These are phyloP conservation scores for Percopsis transmontana DNA, from an alignment of 2,113 vertebrate species.

Conservation along the genomic window DNA sequence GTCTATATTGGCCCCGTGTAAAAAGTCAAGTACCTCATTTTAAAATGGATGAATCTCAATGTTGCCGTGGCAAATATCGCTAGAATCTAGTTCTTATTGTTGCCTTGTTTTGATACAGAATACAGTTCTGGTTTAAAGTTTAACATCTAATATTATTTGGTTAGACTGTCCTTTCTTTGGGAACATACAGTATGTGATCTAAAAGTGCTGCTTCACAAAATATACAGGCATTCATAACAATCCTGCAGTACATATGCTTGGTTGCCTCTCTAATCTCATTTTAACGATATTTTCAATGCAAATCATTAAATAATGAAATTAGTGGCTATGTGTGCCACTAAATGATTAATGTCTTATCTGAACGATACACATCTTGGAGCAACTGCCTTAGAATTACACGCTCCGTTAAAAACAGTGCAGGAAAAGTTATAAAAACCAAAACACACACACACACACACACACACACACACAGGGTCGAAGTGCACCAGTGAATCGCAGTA, in stretches of 20 bases:
- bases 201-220: constrained; percentile 43
- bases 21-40: background rate
- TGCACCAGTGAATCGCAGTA: constrained; percentile 14
- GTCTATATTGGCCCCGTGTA: background rate
- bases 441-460: background rate
- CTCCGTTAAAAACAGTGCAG: constrained; percentile 42
- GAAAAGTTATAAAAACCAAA: constrained; percentile 13
- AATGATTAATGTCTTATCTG: constrained; percentile 63
- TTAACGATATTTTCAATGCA: constrained; percentile 65
- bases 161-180: background rate
- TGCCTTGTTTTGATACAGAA: background rate
- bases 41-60: background rate
- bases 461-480: background rate
- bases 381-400: constrained; percentile 48
- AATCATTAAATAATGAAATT: constrained; percentile 68
- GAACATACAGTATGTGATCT: constrained; percentile 34
- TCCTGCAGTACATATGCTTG: constrained; percentile 23
- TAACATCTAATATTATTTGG: background rate
- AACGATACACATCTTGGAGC: constrained; percentile 43
- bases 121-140: background rate
- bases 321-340: constrained; percentile 40
- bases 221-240: constrained; percentile 36
- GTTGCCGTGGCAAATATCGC: background rate
- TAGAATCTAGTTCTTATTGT: background rate
- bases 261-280: constrained; percentile 56